A percentile compares a stretch with the other conserved stretches of the same genome.
Evolutionary conservation across 1,140 invertebrate genomes (phyloP).

Genomic region (Trachelipus rathkii): DNA sequence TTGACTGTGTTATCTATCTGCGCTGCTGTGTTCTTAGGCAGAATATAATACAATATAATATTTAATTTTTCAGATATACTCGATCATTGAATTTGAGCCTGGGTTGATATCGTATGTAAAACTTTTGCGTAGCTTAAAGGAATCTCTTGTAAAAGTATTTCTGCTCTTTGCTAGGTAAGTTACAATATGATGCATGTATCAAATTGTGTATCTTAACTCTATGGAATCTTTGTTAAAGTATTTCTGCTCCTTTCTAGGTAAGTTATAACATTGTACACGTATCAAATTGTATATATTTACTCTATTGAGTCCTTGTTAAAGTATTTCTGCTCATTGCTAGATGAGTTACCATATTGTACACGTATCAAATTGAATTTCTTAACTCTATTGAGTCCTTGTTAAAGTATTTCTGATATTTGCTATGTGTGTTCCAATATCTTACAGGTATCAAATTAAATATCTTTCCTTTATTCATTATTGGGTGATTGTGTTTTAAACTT

Average conservation of each 20-base stretch:
- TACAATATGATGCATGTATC: too few relatives aligned
- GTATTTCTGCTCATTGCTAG: constrained; percentile 90
- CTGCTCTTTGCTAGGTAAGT: constrained; percentile 87
- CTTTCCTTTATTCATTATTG: too few relatives aligned
- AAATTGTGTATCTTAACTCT: too few relatives aligned
- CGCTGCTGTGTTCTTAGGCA: neutral
- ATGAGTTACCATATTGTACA: constrained; percentile 57
- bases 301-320: constrained; percentile 71
- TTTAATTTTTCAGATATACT: constrained; percentile 63
- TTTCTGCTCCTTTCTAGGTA: too few relatives aligned
- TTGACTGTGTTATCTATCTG: neutral
- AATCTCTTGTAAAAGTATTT: constrained; percentile 81
- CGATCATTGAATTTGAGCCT: constrained; percentile 83
- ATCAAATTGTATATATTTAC: too few relatives aligned
- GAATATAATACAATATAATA: neutral
- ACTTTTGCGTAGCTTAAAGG: constrained; percentile 72
- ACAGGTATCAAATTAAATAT: too few relatives aligned
- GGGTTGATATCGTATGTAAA: constrained; percentile 73
- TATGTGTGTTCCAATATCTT: too few relatives aligned
- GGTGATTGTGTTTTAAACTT: neutral
- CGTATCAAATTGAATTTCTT: too few relatives aligned
- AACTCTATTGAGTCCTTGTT: too few relatives aligned
- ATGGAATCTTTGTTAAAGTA: too few relatives aligned
- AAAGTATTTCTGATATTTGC: too few relatives aligned
- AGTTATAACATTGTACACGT: too few relatives aligned